These are phyloP conservation scores for Macheiramphus alcinus DNA, from an alignment of 2,113 vertebrate species.

Conservation along the genomic window DNA sequence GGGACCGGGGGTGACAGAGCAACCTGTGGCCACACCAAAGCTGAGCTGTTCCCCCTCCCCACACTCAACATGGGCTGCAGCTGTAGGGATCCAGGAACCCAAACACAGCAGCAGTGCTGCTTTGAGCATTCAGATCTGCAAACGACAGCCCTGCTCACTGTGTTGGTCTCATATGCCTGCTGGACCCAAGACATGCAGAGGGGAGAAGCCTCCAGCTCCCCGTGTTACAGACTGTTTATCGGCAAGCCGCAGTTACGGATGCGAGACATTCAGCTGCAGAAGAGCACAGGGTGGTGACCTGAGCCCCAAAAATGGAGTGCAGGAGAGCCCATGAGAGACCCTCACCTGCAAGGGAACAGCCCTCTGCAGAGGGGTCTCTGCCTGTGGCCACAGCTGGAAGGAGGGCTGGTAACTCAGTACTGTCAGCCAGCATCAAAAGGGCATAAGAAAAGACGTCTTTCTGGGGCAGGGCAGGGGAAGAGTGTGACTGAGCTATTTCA, in stretches of 20 bases:
- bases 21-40: background rate
- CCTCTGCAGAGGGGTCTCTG: background rate
- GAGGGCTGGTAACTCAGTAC: background rate
- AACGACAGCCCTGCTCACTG: background rate
- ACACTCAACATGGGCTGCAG: background rate
- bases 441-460: background rate
- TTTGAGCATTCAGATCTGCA: background rate
- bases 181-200: background rate
- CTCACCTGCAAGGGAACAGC: fast-evolving
- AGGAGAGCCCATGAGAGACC: background rate
- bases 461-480: background rate
- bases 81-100: background rate
- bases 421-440: background rate
- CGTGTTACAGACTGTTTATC: background rate
- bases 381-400: background rate
- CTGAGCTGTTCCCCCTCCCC: background rate
- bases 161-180: background rate
- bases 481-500: background rate
- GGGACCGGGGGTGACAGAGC: background rate
- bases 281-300: background rate
- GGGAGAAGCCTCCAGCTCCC: background rate
- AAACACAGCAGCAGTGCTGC: fast-evolving
- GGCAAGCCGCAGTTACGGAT: background rate
- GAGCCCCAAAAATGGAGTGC: background rate
- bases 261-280: background rate